A percentile compares a stretch with the other conserved stretches of the same genome.
Conservation (phyloP, 1,140 invertebrate species). For the Streblospio benedicti region DNA sequence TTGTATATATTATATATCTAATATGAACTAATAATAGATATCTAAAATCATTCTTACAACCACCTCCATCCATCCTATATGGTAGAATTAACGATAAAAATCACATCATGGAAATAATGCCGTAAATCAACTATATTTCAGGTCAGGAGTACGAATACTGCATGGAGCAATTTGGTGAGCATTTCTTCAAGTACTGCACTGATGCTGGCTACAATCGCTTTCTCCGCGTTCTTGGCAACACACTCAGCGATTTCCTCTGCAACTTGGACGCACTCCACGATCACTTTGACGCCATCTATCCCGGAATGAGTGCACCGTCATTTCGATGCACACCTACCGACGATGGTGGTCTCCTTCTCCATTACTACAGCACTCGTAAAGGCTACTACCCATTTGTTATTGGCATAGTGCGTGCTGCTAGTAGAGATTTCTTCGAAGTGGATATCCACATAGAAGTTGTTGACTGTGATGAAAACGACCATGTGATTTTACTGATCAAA, state of each 20-base stretch:
- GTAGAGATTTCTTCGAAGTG: conserved; percentile 76
- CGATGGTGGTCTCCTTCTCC: conserved; percentile 38
- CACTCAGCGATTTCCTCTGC: conserved; percentile 11
- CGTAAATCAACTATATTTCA: conserved; percentile 46
- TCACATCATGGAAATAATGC: no score
- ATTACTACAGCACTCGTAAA: conserved; percentile 30
- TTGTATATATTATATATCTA: no score
- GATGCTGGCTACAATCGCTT: conserved; percentile 16
- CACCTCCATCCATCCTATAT: no score
- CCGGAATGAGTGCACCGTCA: conserved; percentile 27
- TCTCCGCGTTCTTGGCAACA: conserved; percentile 13
- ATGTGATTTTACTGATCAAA: no score
- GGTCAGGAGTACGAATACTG: conserved; percentile 81
- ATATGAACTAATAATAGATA: no score
- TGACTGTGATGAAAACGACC: no score
- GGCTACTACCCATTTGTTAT: conserved; percentile 27
- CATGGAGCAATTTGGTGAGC: conserved; percentile 80
- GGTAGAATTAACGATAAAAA: no score
- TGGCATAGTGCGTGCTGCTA: conserved; percentile 54
- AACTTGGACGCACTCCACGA: conserved; percentile 17
- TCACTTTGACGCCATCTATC: conserved; percentile 9
- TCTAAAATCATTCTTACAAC: no score
- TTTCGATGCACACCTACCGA: conserved; percentile 47
- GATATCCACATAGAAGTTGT: conserved; percentile 80
- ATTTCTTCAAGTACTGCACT: conserved; percentile 34